phyloP scores from a whole-genome alignment of 2,888 invertebrate genomes.

The Apocheima hispidaria region DNA sequence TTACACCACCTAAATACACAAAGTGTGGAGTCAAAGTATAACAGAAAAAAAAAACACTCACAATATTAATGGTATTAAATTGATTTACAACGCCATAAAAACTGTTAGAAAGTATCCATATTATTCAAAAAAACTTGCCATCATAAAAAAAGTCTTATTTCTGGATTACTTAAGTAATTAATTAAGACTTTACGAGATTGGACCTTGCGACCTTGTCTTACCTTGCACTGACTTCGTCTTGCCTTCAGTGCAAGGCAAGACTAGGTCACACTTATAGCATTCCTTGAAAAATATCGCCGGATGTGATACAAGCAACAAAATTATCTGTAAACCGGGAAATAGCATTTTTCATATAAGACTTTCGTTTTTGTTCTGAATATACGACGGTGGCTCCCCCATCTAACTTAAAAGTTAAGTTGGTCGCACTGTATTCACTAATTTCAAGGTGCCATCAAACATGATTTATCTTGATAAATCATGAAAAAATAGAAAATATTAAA shows the following conservation, averaged over 20 bases:
- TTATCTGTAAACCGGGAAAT: no score
- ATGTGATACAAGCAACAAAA: no score
- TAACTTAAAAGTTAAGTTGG: not conserved
- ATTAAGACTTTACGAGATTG: constrained; percentile 2
- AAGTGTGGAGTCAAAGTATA: no score
- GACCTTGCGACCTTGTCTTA: not conserved
- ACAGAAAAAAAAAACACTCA: no score
- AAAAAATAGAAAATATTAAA: no score
- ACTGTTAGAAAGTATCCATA: constrained; percentile 20
- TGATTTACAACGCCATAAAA: constrained; percentile 22
- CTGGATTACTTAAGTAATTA: constrained; percentile 16
- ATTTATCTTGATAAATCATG: no score
- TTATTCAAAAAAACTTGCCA: constrained; percentile 18
- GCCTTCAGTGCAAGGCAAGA: no score
- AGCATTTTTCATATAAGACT: not conserved
- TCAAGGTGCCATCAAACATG: constrained; percentile 9
- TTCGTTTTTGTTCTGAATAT: not conserved
- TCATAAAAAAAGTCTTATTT: constrained; percentile 21
- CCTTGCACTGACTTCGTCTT: no score
- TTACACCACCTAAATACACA: no score
- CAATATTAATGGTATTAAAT: constrained; percentile 12
- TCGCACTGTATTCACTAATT: not conserved
- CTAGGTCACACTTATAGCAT: no score
- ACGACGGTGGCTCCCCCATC: not conserved
- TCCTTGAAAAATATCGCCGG: no score